Evolutionary conservation across 2,797 vertebrate genomes (phyloP).

Genomic region (Pangasius sanitwongsei): DNA sequence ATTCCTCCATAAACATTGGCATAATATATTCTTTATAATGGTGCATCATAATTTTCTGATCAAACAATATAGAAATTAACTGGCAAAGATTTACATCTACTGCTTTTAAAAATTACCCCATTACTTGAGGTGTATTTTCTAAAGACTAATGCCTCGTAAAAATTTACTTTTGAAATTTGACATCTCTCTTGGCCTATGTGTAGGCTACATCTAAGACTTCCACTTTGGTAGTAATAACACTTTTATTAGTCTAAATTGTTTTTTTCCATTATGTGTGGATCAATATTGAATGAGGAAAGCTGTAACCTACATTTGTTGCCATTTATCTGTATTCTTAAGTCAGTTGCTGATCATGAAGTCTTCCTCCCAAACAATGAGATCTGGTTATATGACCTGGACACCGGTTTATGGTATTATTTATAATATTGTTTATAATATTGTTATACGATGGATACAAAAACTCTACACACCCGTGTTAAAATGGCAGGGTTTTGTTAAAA

Average conservation of each 20-base stretch:
- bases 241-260: neutral
- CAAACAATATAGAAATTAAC: neutral
- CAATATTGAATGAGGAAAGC: neutral
- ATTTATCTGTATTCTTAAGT: slow-evolving; percentile 70
- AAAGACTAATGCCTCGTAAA: neutral
- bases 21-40: neutral
- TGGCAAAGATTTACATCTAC: neutral
- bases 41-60: neutral
- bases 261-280: neutral
- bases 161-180: neutral
- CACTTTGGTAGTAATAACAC: neutral
- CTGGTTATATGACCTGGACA: slow-evolving; percentile 90
- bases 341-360: slow-evolving; percentile 88
- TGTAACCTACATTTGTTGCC: neutral
- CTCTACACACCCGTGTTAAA: too few species aligned
- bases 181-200: neutral
- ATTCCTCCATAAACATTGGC: neutral
- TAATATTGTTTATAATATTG: neutral
- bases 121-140: neutral
- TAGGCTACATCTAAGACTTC: neutral
- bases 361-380: slow-evolving; percentile 92
- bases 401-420: slow-evolving; percentile 81
- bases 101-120: neutral
- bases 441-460: too few species aligned
- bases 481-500: too few species aligned